Evolutionary conservation across 2,797 vertebrate species (phyloP), one percentile per base, ranked within the genome.

Genomic region (Hirundo rustica): DNA sequence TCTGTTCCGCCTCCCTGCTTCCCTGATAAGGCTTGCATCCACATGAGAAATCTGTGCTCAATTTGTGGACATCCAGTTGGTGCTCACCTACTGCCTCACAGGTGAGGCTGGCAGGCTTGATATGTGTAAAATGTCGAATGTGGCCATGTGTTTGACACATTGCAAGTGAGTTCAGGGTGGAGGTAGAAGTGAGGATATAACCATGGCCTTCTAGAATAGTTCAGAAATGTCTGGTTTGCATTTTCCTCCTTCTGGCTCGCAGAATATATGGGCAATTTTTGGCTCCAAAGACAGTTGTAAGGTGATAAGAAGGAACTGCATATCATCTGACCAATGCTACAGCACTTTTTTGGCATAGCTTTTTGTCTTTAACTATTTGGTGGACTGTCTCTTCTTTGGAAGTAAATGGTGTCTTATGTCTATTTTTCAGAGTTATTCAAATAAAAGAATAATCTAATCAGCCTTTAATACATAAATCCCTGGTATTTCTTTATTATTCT

Each of bases 91-190:
- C 53, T 89, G 60, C 67, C 38, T 68, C 1, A 2, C 23, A 54
- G 67, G 47, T 85, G 55, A 42, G 47, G 55, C 51, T 79, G 85
- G 20, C 30, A 65, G 38, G 23, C 30, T 48, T 50, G 22, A 19
- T 3, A 1, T 0, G 16, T 0, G 2, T 42, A 4, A 85, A 50
- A 53, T 47, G 20, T 51, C 68, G 47, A 45, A 50, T 7, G 13
- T 38, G 60, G 16, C 50, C 17, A 0, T 16, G 51, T 82, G 51
- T 68, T 89, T 10, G 17, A 5, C 16, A 5, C 0, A 6, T 20
- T 85, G 47, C 21, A 79, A 75, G 50, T 27, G 55, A 82, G 34
- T 51, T 85, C 47, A 45, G 5, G 11, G 34, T 38, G 18, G 29
- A 82, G 10, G 14, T 0, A 44, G 53, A 67, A 65, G 26, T 40